Base-by-base conservation (phyloP, 2,113 vertebrate genomes). In the Capricornis sumatraensis region DNA sequence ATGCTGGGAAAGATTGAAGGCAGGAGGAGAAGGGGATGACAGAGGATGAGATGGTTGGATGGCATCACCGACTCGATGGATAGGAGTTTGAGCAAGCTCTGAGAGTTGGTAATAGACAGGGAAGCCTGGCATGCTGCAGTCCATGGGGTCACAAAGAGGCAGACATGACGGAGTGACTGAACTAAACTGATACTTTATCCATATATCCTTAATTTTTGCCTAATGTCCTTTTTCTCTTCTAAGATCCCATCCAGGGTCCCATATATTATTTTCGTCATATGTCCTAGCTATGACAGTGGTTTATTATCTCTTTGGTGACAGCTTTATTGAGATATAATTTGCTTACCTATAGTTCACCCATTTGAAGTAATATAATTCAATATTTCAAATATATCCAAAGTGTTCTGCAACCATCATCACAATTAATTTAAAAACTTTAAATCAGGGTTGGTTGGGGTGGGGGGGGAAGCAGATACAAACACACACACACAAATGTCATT, bases 61-160 rank as follows among this genome's bases (percentile, higher is more conserved):
- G 62, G 8, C 3, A 3, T 19, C 33, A n/a, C 62, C 0, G 2
- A 67, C 62, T n/a, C 0, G 0, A n/a, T 19, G 62, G 62, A 67
- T 33, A 67, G 2, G 33, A 67, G 62, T n/a, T 19, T 67, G 33
- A 67, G 62, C 7, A 67, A 67, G 62, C 62, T 67, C 16, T 19
- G 7, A 7, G 2, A n/a, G 7, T 67, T 67, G 16, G 16, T 67
- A 7, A 67, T 67, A 16, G 33, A 67, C 33, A 67, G 7, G 33
- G 33, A 67, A n/a, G 8, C 16, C 33, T n/a, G 33, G 16, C 8
- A 10, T n/a, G 16, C 62, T n/a, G 62, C 33, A n/a, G 33, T 67
- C 8, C 16, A 67, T 36, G 33, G 33, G 33, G 17, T 67, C 33
- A 1, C 17, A 36, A 67, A 67, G 33, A 67, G 17, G 10, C 0